Percentiles rank a stretch among this genome's conserved stretches.
These are phyloP conservation scores for Rhizoglyphus robini DNA, from an alignment of 1,140 invertebrate species.

Conservation along the genomic window DNA sequence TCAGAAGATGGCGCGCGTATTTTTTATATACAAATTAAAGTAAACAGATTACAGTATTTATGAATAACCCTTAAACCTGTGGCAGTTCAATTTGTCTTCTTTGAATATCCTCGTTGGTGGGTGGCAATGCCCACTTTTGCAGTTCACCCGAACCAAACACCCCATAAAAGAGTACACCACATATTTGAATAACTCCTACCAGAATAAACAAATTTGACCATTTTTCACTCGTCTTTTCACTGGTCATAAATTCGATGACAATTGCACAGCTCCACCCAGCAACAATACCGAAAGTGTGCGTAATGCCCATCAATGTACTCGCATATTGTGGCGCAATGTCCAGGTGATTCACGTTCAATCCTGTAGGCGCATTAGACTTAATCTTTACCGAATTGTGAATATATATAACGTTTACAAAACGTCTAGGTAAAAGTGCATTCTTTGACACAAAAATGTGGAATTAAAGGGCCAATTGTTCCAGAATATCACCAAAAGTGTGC, in stretches of 20 bases:
- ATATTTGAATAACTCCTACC: constrained; percentile 84
- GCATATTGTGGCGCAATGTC: constrained; percentile 98
- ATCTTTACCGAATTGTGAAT: too few relatives aligned
- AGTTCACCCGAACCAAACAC: constrained; percentile 94
- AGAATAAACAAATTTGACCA: constrained; percentile 93
- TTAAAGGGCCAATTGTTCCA: too few relatives aligned
- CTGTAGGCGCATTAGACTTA: too few relatives aligned
- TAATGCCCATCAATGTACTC: constrained; percentile 96
- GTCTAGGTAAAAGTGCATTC: too few relatives aligned
- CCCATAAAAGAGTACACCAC: constrained; percentile 89
- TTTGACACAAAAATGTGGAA: too few relatives aligned
- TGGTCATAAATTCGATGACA: constrained; percentile 76
- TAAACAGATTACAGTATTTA: too few relatives aligned
- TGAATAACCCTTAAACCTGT: too few relatives aligned
- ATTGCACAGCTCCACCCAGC: constrained; percentile 89
- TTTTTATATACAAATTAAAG: too few relatives aligned
- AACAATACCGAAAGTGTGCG: constrained; percentile 93
- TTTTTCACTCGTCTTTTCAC: constrained; percentile 50
- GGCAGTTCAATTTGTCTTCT: constrained; percentile 6
- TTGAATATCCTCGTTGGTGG: constrained; percentile 17
- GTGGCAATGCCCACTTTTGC: constrained; percentile 82
- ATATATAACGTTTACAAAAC: too few relatives aligned
- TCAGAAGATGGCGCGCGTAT: too few relatives aligned
- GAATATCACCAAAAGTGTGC: too few relatives aligned
- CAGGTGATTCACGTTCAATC: constrained; percentile 97